Conservation (phyloP, 2,888 invertebrate genomes). For the Caenorhabditis macrosperma region DNA sequence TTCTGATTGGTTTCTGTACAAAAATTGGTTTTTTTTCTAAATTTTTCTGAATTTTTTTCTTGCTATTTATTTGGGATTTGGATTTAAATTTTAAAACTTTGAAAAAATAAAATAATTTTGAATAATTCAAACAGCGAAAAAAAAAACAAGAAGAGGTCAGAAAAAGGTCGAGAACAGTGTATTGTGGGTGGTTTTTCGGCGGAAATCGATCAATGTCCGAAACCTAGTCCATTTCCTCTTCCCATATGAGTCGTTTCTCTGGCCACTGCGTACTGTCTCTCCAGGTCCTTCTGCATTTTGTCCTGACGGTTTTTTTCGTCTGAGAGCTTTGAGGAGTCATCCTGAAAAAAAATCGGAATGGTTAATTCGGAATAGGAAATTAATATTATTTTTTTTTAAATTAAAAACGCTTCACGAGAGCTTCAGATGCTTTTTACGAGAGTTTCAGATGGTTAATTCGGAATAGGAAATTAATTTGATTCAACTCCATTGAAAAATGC, state of each 20-base stretch:
- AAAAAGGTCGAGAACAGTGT: not conserved
- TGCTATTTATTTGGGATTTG: conserved; percentile 25
- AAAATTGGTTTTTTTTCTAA: not conserved
- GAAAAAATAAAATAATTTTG: not conserved
- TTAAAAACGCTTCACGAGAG: too few relatives aligned
- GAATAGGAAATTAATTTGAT: too few relatives aligned
- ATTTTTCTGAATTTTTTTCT: not conserved
- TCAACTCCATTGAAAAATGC: too few relatives aligned
- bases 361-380: too few relatives aligned
- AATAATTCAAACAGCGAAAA: not conserved
- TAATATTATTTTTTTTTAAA: not conserved
- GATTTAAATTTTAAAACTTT: not conserved
- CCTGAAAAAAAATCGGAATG: conserved; percentile 27
- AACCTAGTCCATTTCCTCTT: conserved; percentile 67
- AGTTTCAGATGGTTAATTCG: too few relatives aligned
- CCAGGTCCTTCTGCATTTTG: conserved; percentile 63
- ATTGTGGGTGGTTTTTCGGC: not conserved
- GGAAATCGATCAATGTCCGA: conserved; percentile 48
- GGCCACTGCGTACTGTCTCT: conserved; percentile 66
- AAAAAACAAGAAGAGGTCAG: not conserved
- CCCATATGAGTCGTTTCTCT: conserved; percentile 67
- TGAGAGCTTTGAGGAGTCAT: conserved; percentile 26
- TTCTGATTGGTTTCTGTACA: conserved; percentile 22
- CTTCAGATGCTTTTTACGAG: too few relatives aligned
- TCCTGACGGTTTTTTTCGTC: conserved; percentile 61